Evolutionary conservation across 2,113 vertebrate genomes (phyloP), one percentile per base, ranked within the genome.

Genomic region (Uria aalge): DNA sequence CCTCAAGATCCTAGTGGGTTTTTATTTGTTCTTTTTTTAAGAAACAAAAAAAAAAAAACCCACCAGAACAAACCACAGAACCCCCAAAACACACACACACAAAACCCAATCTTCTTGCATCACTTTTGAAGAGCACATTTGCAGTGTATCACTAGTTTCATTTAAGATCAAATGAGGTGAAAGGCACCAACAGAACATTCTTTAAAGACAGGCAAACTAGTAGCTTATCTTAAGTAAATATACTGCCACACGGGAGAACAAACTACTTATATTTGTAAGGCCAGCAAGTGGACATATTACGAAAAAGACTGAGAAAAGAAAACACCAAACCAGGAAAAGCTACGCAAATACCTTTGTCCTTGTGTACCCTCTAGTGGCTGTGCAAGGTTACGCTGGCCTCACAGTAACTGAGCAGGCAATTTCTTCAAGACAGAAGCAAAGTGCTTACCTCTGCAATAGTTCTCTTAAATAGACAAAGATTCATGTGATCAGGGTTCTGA

Each of bases 161-260:
- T 89, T 91, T 63, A 85, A 72, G 92, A 81, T 85, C 92, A 97
- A 78, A n/a, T 64, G 40, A 94, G 88, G 94, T 96, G 26, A 94
- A 95, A 88, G 52, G 57, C 76, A 90, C 48, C 68, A 92, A 78
- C 0, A 81, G 55, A 92, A 91, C 83, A 81, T 60, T 87, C 19
- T 81, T 92, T 84, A 50, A 92, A 86, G 55, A 76, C 29, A 76
- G 38, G 15, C 48, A 72, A 56, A 56, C 52, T 75, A 57, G 57
- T 85, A 86, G 73, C 80, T 97, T 97, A 95, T 95, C 97, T 91
- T 94, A 78, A 9, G 69, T 73, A 94, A 97, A 95, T n/a, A 92
- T 8, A 76, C n/a, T 57, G 76, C 66, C 88, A 89, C 48, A 45
- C 5, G 7, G 64, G 26, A 92, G 48, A 91, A 81, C 40, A 91